Base-by-base conservation (phyloP, 1,140 invertebrate genomes). In the Drosophila insularis region DNA sequence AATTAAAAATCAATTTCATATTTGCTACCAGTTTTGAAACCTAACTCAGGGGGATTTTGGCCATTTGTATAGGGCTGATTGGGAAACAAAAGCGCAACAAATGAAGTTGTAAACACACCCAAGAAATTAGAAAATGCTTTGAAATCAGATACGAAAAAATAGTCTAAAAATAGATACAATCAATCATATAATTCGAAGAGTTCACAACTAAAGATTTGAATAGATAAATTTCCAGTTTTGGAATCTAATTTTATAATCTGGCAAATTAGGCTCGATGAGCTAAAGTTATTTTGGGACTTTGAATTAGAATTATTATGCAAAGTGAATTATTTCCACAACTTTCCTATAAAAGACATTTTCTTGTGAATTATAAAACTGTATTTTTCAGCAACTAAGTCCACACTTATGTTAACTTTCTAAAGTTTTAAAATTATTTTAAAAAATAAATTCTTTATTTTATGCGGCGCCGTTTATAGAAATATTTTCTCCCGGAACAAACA, bases 1-100 rank as follows among this genome's bases (percentile, higher is more conserved):
- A 89, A 87, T 87, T 87, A 89, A 89, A 89, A 87, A 76, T 80
- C 84, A 73, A 89, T 87, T 89, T 84, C 37, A 69, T 59, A 65
- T 80, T 71, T 77, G 82, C 84, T 87, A 89, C 84, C 84, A 87
- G 77, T 74, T 89, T 77, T 72, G 62, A 73, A 64, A 14, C 53
- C 40, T 55, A 46, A 58, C 10, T 50, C 10, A 50, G 21, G 8
- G 19, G 17, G 43, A 21, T 50, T 50, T 8, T 50, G 14, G 17
- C 8, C 54, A 69, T 71, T 69, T 58, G 55, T 35, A 58, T 35
- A 19, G 55, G 55, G 55, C 14, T 58, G 32, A 58, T 58, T 58
- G 17, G 43, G 8, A 50, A 21, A 50, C 43, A 50, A 50, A 46
- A 11, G 17, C 43, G 10, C 7, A 46, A 8, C 40, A 46, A 46